Percentiles rank a stretch among this genome's conserved stretches.
Conservation (phyloP, 2,888 invertebrate genomes). For the Periphyllus acericola region DNA sequence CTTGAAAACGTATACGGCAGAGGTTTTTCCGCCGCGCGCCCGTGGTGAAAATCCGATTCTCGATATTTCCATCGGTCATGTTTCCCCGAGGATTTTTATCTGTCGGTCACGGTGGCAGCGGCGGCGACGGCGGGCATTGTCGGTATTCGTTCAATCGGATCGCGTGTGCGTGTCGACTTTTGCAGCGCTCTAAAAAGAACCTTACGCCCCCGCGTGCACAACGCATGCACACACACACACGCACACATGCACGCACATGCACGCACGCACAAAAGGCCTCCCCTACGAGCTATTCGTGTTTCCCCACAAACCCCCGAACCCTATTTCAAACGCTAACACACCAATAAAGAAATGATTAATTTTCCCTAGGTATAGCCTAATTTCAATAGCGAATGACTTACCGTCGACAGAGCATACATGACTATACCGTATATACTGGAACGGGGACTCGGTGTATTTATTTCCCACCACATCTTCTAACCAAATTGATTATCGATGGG, state of each 20-base stretch:
- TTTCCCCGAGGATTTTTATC: not conserved
- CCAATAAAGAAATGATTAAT: slow-evolving; percentile 29
- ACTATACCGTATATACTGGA: no score
- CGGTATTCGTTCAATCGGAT: slow-evolving; percentile 14
- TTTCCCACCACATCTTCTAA: not conserved
- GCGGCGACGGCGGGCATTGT: not conserved
- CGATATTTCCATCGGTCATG: slow-evolving; percentile 33
- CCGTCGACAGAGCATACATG: not conserved
- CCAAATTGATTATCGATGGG: not conserved
- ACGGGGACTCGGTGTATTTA: not conserved
- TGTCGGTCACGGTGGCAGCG: not conserved
- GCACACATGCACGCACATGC: not conserved
- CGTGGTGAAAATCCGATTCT: not conserved
- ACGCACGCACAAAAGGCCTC: not conserved
- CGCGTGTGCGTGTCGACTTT: slow-evolving; percentile 34
- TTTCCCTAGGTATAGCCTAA: not conserved
- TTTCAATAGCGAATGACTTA: not conserved
- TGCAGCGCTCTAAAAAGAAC: not conserved
- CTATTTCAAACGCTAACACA: not conserved
- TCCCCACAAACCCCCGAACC: not conserved
- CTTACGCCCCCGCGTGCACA: not conserved
- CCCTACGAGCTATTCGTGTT: not conserved
- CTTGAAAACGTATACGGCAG: not conserved
- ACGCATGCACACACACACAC: not conserved
- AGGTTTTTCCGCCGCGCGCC: not conserved